Conservation (phyloP, 2,888 invertebrate genomes). For the Mesoligia furuncula region DNA sequence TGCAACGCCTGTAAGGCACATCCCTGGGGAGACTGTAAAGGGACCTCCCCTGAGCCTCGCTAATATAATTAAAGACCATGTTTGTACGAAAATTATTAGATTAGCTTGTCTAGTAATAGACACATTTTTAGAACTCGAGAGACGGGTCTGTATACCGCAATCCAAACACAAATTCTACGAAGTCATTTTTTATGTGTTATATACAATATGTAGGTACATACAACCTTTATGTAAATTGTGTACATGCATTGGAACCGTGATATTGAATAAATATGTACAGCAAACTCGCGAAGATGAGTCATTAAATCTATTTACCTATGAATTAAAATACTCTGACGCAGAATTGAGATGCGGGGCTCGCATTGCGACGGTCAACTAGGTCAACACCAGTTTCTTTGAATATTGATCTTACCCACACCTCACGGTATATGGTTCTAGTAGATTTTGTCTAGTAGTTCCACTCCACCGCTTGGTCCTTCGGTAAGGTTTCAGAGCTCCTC, state of each 20-base stretch:
- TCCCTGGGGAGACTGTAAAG: no score
- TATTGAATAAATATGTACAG: slow-evolving; percentile 36
- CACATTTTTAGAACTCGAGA: slow-evolving; percentile 9
- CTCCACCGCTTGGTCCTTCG: no score
- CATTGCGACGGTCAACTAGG: neutral
- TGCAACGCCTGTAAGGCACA: no score
- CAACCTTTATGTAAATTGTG: slow-evolving; percentile 26
- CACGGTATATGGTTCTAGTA: neutral
- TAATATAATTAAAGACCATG: neutral
- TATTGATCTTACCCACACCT: neutral
- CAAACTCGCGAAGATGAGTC: slow-evolving; percentile 44
- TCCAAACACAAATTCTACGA: slow-evolving; percentile 46
- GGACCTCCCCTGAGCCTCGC: neutral
- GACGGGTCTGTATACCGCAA: neutral
- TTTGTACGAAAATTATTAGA: neutral
- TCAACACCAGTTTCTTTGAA: neutral
- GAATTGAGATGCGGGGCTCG: slow-evolving; percentile 9
- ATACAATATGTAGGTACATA: slow-evolving; percentile 11
- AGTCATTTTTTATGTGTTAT: slow-evolving; percentile 44
- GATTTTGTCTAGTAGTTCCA: neutral
- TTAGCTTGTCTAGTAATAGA: slow-evolving; percentile 20
- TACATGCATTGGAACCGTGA: slow-evolving; percentile 44
- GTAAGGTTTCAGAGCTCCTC: neutral
- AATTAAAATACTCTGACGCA: slow-evolving; percentile 3
- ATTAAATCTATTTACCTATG: slow-evolving; percentile 16